Conservation (phyloP, 2,888 invertebrate genomes). For the Plagodis dolabraria region DNA sequence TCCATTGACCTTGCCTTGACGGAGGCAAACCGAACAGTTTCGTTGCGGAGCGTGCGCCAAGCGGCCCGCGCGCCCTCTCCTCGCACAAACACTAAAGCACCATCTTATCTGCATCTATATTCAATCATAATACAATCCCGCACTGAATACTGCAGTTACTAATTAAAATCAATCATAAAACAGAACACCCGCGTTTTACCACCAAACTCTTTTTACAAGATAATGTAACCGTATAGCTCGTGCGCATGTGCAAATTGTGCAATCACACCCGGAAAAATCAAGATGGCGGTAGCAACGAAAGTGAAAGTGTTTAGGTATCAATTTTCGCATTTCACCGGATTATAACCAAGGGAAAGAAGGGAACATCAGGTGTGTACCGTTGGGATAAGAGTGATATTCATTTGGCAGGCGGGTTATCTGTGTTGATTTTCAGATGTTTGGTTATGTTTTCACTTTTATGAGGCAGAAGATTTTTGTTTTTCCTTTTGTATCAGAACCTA, state of each 20-base stretch:
- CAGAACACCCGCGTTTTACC: conserved; percentile 3
- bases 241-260: conserved; percentile 64
- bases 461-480: not conserved
- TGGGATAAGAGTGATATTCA: conserved; percentile 41
- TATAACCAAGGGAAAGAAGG: conserved; percentile 36
- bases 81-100: not conserved
- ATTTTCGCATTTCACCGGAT: conserved; percentile 40
- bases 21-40: conserved; percentile 21
- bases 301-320: conserved; percentile 31
- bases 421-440: conserved; percentile 27
- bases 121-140: not conserved
- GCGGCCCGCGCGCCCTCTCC: conserved; percentile 37
- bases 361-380: conserved; percentile 52
- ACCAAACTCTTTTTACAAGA: conserved; percentile 3
- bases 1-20: conserved; percentile 53
- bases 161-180: not conserved
- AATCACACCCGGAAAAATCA: conserved; percentile 37
- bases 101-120: not conserved
- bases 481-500: too few species aligned
- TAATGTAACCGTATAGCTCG: conserved; percentile 23
- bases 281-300: conserved; percentile 32
- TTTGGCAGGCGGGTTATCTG: conserved; percentile 23
- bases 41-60: conserved; percentile 55
- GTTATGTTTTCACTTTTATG: not conserved
- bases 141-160: conserved; percentile 6